These are phyloP conservation scores for Crotophaga sulcirostris DNA, from an alignment of 2,113 vertebrate genomes.

Conservation along the genomic window DNA sequence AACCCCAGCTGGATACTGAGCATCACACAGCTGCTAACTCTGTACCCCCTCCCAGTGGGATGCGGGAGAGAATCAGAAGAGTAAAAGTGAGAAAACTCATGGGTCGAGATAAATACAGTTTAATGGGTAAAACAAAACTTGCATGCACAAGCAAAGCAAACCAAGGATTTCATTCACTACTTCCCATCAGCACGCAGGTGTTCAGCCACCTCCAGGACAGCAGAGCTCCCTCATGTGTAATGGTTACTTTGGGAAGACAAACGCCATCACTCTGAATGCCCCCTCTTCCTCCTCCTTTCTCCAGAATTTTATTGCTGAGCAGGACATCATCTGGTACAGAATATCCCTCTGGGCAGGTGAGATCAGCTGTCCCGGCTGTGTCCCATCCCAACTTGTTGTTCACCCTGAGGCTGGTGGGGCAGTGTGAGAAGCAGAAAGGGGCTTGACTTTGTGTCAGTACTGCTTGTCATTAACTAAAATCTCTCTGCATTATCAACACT, in stretches of 20 bases:
- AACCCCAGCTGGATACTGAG: background rate
- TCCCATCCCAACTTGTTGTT: background rate
- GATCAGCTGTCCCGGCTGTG: background rate
- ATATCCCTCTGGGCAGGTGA: background rate
- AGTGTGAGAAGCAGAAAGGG: background rate
- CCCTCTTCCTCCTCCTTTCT: background rate
- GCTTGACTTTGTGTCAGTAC: background rate
- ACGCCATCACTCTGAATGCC: rapidly evolving
- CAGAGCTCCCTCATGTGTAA: rapidly evolving
- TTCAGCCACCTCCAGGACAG: background rate
- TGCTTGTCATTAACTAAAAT: background rate
- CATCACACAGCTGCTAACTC: background rate
- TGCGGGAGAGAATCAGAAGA: background rate
- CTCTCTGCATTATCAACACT: background rate
- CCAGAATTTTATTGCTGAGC: background rate
- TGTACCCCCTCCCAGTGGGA: background rate
- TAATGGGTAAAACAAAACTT: background rate
- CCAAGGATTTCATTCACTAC: background rate
- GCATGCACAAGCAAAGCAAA: background rate
- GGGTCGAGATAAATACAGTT: background rate
- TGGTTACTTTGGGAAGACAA: background rate
- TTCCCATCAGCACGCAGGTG: background rate
- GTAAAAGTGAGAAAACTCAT: background rate
- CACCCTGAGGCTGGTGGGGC: background rate
- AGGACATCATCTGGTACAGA: rapidly evolving